Evolutionary conservation across 2,797 vertebrate genomes (phyloP), one percentile per base, ranked within the genome.

Genomic region (Sphaeramia orbicularis): DNA sequence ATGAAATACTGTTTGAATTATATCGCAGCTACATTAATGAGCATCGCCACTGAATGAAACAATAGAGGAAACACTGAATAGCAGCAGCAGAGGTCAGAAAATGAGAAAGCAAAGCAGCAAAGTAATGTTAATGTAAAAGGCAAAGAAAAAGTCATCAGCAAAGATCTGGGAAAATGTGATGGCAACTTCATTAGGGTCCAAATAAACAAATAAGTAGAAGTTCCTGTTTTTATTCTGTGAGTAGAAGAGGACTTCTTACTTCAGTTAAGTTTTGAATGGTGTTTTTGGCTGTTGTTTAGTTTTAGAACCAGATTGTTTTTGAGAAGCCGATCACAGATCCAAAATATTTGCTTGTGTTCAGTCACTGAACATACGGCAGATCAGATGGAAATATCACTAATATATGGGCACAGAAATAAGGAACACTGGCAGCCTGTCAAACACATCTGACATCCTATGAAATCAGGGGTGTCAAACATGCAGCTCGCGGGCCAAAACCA

Each of bases 1-100:
- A 5, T 50, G 4, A 53, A 18, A 59, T 36, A 0, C 1, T 41
- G 36, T 37, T 24, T 2, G 48, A 42, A 54, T 55, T 0, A 44
- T 4, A 35, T 27, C 30, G 18, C n/a, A 66, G 35, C 12, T 40
- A 19, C 2, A 54, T 10, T 6, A 1, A 1, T 1, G 2, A 56
- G 52, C 37, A n/a, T n/a, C 21, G 66, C 21, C 30, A 12, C 38
- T n/a, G 4, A 4, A 41, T 0, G 3, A 19, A 56, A 56, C 3
- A 37, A 41, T 47, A 65, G 21, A 67, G 19, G 10, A 65, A 60
- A 72, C 62, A 71, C 44, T 27, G 50, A 19, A 52, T 11, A 47
- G 59, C 40, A 65, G 52, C 27, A 21, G 19, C 19, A 21, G 19
- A 79, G 44, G 24, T 19, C 15, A 35, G 2, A 50, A 4, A 35